phyloP scores from a whole-genome alignment of 2,888 invertebrate species.

The Calameuta pallipes region DNA sequence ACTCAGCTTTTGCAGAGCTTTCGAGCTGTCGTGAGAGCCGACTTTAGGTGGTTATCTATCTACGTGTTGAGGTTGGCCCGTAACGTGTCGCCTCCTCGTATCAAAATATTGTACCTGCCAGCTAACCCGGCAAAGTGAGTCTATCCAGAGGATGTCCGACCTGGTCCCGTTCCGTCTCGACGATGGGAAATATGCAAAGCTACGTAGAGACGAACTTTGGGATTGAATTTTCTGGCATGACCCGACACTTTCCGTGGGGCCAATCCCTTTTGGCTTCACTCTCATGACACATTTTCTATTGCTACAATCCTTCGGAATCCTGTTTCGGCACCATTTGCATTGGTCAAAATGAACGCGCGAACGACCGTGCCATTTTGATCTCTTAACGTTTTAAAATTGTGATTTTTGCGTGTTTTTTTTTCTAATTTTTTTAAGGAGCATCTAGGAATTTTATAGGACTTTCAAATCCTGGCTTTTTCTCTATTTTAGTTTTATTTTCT shows the following conservation, averaged over 20 bases:
- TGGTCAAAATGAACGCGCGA: neutral
- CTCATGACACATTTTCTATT: neutral
- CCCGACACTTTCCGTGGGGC: slow-evolving; percentile 4
- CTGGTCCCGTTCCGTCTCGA: neutral
- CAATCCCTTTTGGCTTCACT: slow-evolving; percentile 9
- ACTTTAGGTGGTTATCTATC: slow-evolving; percentile 7
- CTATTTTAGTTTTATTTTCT: neutral
- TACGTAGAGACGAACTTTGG: slow-evolving; percentile 14
- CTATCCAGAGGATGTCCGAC: slow-evolving; percentile 11
- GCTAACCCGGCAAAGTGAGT: slow-evolving; percentile 12
- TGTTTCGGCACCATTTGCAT: too few relatives aligned
- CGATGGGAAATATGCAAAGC: slow-evolving; percentile 14
- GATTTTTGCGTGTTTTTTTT: neutral
- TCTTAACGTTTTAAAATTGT: neutral
- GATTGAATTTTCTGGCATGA: slow-evolving; percentile 40
- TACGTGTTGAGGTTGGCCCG: slow-evolving; percentile 15
- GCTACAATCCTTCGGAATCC: too few relatives aligned
- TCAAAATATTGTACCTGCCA: slow-evolving; percentile 47
- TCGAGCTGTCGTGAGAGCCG: slow-evolving; percentile 28
- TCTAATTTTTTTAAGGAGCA: neutral
- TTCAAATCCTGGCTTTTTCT: neutral
- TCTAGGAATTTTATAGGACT: neutral
- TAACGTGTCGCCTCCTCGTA: slow-evolving; percentile 41
- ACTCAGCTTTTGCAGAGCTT: slow-evolving; percentile 31
- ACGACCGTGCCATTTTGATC: neutral